Percentiles rank a stretch among this genome's conserved stretches.
phyloP scores from a whole-genome alignment of 2,888 invertebrate genomes.

The Euzophera pinguis region DNA sequence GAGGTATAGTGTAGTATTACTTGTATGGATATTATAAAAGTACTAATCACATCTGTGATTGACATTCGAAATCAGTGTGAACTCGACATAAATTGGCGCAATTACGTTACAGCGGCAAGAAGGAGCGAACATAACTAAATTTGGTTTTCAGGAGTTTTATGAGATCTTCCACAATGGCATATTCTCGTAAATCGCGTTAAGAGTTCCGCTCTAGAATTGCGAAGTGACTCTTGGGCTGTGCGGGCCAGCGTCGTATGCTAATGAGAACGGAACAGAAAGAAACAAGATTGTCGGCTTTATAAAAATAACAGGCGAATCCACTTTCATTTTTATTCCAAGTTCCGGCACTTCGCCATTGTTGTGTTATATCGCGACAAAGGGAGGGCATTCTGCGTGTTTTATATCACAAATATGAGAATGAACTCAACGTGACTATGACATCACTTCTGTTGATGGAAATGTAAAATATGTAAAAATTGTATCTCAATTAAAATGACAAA shows the following conservation, averaged over 20 bases:
- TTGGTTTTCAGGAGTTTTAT: conserved; percentile 28
- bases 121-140: conserved; percentile 30
- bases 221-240: conserved; percentile 26
- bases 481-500: background rate
- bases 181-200: conserved; percentile 40
- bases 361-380: conserved; percentile 47
- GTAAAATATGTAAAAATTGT: too few relatives aligned
- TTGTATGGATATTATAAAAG: too few relatives aligned
- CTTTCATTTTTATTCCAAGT: conserved; percentile 74
- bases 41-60: background rate
- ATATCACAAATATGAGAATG: conserved; percentile 40
- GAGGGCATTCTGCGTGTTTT: conserved; percentile 40
- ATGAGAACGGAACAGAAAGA: conserved; percentile 54
- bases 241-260: conserved; percentile 32
- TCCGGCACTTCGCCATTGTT: conserved; percentile 65
- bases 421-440: conserved; percentile 30
- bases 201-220: conserved; percentile 30
- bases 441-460: background rate
- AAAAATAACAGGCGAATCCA: conserved; percentile 74
- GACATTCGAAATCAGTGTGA: background rate
- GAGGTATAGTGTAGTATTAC: too few relatives aligned
- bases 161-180: conserved; percentile 25
- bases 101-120: conserved; percentile 11
- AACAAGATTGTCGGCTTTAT: conserved; percentile 71
- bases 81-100: background rate